phyloP scores from a whole-genome alignment of 2,113 vertebrate genomes.

The Actenoides hombroni region DNA sequence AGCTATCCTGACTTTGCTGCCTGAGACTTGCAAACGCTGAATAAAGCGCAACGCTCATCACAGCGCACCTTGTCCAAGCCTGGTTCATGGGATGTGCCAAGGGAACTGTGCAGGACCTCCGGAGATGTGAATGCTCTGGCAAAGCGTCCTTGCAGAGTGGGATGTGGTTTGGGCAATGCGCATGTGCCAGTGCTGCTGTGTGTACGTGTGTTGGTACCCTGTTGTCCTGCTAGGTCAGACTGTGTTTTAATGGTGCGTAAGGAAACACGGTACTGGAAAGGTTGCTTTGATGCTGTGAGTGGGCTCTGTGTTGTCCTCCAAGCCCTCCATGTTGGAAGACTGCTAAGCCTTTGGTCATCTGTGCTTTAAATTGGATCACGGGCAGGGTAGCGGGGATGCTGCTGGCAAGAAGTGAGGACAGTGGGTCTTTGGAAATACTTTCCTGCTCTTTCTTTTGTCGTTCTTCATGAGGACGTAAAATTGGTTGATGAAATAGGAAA shows the following conservation, averaged over 20 bases:
- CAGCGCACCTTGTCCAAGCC: rapidly evolving
- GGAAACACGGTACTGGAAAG: background rate
- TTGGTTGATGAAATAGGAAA: background rate
- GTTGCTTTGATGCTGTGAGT: background rate
- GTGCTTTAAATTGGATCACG: background rate
- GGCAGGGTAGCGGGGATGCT: background rate
- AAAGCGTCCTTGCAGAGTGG: background rate
- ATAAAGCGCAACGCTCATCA: rapidly evolving
- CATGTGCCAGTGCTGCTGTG: rapidly evolving
- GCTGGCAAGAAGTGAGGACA: background rate
- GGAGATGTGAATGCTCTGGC: background rate
- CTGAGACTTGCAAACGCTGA: background rate
- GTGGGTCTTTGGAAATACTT: background rate
- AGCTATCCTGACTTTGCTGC: background rate
- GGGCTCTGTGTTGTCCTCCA: rapidly evolving
- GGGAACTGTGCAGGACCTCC: background rate
- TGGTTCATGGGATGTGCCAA: rapidly evolving
- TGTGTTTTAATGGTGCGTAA: background rate
- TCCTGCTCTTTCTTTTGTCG: background rate
- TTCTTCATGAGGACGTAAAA: background rate
- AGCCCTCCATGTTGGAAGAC: background rate
- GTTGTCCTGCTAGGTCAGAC: background rate
- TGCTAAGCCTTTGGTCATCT: background rate
- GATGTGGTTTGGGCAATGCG: background rate
- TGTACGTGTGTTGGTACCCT: background rate